A percentile compares a stretch with the other conserved stretches of the same genome.
Conservation (phyloP, 2,888 invertebrate species). For the Torymus tubicola region DNA sequence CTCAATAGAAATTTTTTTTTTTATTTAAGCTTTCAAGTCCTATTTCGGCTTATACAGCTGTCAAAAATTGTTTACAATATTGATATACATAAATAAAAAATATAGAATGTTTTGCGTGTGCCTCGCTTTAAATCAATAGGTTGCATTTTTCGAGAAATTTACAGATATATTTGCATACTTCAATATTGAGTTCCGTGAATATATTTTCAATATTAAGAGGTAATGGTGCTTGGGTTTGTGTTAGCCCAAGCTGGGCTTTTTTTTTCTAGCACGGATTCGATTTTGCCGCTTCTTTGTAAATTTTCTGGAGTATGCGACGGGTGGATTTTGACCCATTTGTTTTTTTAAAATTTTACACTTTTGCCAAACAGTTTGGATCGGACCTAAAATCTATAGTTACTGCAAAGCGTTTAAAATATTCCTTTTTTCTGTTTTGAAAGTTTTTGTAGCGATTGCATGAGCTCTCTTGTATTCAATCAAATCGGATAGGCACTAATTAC, state of each 20-base stretch:
- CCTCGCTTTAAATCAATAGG: too few species aligned
- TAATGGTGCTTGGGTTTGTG: neutral
- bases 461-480: neutral
- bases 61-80: too few species aligned
- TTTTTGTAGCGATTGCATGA: neutral
- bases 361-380: slow-evolving; percentile 15
- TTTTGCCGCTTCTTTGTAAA: slow-evolving; percentile 5
- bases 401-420: slow-evolving; percentile 24
- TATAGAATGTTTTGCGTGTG: too few species aligned
- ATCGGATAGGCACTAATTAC: neutral
- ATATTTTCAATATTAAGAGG: too few species aligned
- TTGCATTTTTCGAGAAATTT: too few species aligned
- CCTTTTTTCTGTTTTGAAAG: slow-evolving; percentile 10
- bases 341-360: slow-evolving; percentile 44
- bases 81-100: too few species aligned
- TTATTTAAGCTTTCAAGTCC: too few species aligned
- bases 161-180: too few species aligned
- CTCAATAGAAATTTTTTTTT: too few species aligned
- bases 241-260: slow-evolving; percentile 26
- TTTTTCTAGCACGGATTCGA: slow-evolving; percentile 10
- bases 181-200: too few species aligned
- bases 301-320: neutral
- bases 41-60: too few species aligned
- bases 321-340: slow-evolving; percentile 17
- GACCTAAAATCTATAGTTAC: slow-evolving; percentile 13